These are phyloP conservation scores for Herpetotheres cachinnans DNA, from an alignment of 2,113 vertebrate genomes.

Conservation along the genomic window DNA sequence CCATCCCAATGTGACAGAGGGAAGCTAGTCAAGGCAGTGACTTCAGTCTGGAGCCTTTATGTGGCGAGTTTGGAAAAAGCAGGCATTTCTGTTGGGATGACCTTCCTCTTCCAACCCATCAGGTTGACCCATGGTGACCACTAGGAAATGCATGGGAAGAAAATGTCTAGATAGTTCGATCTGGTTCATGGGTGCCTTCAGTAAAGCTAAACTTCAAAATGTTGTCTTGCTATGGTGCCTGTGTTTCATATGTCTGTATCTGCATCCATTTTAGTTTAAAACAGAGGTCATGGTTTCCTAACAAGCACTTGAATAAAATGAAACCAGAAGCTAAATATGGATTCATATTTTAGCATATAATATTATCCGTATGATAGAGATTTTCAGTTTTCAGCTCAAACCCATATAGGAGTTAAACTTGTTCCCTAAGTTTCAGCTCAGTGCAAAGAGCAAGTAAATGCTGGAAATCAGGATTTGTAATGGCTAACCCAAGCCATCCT, in stretches of 20 bases:
- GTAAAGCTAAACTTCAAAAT: not conserved
- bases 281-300: not conserved
- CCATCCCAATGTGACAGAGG: not conserved
- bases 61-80: not conserved
- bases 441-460: not conserved
- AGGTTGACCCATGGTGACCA: not conserved
- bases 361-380: not conserved
- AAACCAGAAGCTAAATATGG: not conserved
- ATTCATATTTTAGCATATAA: not conserved
- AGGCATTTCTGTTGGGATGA: not conserved
- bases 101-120: not conserved
- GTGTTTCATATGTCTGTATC: not conserved
- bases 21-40: not conserved
- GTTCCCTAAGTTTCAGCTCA: not conserved
- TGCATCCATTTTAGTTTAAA: not conserved
- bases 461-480: constrained; percentile 60
- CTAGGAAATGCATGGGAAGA: not conserved
- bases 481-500: constrained; percentile 35
- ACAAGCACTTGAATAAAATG: not conserved
- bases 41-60: not conserved
- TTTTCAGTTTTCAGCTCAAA: not conserved
- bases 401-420: not conserved
- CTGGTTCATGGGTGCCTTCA: not conserved
- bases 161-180: not conserved
- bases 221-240: not conserved